phyloP scores from a whole-genome alignment of 2,797 vertebrate species.

The Danio albolineatus region DNA sequence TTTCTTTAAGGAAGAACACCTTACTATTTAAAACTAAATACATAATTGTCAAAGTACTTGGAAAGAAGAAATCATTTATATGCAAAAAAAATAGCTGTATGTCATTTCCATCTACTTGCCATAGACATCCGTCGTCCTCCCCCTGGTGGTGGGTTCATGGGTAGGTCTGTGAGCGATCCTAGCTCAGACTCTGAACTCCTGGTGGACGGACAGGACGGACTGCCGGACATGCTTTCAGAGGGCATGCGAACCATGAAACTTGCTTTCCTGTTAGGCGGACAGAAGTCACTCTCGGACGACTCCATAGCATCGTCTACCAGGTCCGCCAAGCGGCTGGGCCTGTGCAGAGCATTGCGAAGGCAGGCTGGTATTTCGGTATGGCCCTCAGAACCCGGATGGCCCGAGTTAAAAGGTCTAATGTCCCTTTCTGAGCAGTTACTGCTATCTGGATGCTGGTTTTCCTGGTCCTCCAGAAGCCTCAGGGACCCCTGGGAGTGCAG shows the following conservation, averaged over 20 bases:
- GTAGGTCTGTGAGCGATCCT: conserved; percentile 76
- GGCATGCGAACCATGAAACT: conserved; percentile 85
- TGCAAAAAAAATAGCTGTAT: conserved; percentile 43
- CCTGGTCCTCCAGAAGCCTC: conserved; percentile 15
- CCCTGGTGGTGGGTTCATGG: conserved; percentile 76
- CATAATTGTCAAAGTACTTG: neutral
- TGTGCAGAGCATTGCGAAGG: conserved; percentile 60
- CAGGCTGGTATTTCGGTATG: conserved; percentile 68
- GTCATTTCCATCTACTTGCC: conserved; percentile 80
- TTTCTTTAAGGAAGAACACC: neutral
- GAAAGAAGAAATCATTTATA: too few species aligned
- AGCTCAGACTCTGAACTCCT: conserved; percentile 82
- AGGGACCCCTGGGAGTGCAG: conserved; percentile 56
- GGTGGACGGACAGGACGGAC: conserved; percentile 79
- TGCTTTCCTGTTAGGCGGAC: conserved; percentile 78
- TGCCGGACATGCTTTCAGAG: conserved; percentile 82
- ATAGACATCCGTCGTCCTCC: conserved; percentile 88
- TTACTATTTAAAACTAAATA: neutral
- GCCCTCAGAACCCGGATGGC: conserved; percentile 46
- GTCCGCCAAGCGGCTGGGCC: conserved; percentile 68
- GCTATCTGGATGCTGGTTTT: conserved; percentile 33
- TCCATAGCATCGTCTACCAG: conserved; percentile 72
- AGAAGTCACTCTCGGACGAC: conserved; percentile 77
- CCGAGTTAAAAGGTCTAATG: conserved; percentile 44
- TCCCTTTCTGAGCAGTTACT: conserved; percentile 45